Evolutionary conservation across 2,113 vertebrate species (phyloP).

Genomic region (Aleadryas rufinucha): DNA sequence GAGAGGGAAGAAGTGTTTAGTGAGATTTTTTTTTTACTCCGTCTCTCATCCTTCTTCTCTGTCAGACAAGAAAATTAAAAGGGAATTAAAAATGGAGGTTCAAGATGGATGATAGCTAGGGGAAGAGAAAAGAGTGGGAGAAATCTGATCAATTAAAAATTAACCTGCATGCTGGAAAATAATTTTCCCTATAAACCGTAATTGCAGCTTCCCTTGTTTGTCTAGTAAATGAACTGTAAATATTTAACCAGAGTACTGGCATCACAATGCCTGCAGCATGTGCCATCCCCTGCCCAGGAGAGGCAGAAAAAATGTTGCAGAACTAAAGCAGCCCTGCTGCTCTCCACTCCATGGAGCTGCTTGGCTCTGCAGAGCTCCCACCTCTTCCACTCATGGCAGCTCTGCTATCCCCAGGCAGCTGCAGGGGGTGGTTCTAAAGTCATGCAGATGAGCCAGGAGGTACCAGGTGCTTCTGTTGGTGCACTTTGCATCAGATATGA

Average conservation of each 20-base stretch:
- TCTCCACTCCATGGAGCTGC: not conserved
- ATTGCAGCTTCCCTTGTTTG: conserved; percentile 18
- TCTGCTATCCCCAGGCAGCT: not conserved
- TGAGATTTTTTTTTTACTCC: not conserved
- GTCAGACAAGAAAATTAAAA: not conserved
- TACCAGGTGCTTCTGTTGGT: not conserved
- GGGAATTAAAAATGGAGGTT: not conserved
- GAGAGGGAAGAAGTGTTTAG: not conserved
- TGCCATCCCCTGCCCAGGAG: not conserved
- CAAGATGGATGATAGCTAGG: not conserved
- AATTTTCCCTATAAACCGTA: conserved; percentile 11
- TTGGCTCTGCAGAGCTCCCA: not conserved
- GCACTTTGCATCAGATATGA: not conserved
- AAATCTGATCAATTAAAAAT: not conserved
- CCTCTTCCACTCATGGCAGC: not conserved
- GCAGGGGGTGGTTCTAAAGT: not conserved
- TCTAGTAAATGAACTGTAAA: conserved; percentile 64
- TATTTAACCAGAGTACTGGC: conserved; percentile 41
- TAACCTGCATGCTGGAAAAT: not conserved
- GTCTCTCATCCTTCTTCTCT: not conserved
- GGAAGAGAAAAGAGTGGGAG: not conserved
- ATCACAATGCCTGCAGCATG: not conserved
- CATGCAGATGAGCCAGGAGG: not conserved
- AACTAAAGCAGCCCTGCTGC: not conserved
- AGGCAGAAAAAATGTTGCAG: not conserved